Percentiles rank a stretch among this genome's conserved stretches.
Conservation (phyloP, 2,113 vertebrate genomes). For the Gadus chalcogrammus region DNA sequence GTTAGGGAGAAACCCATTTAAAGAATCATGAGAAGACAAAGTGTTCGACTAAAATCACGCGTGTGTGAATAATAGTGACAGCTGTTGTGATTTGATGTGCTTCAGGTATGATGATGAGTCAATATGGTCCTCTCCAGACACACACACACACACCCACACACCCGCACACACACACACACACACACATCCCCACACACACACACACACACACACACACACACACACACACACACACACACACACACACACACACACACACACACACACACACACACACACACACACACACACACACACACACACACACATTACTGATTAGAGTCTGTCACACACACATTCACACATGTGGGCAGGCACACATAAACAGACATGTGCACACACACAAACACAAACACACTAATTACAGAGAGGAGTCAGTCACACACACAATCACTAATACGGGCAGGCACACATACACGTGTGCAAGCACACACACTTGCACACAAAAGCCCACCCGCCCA, state of each 20-base stretch:
- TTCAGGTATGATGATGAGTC: no score
- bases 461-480: constrained; percentile 2
- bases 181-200: constrained; percentile 9
- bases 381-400: no score
- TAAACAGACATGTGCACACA: not conserved
- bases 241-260: constrained; percentile 15
- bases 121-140: no score
- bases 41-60: no score
- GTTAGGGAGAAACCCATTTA: no score
- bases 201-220: not conserved
- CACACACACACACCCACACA: not conserved
- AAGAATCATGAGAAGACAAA: no score
- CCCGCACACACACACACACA: constrained; percentile 12
- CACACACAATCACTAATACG: not conserved
- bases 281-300: not conserved
- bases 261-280: constrained; percentile 4
- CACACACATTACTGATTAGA: constrained; percentile 51
- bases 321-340: constrained; percentile 9
- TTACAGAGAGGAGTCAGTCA: not conserved
- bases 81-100: no score
- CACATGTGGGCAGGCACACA: constrained; percentile 5
- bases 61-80: no score
- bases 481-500: not conserved
- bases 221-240: not conserved
- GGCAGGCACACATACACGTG: constrained; percentile 9